Base-by-base conservation (phyloP, 2,797 vertebrate species). In the Capromys pilorides region DNA sequence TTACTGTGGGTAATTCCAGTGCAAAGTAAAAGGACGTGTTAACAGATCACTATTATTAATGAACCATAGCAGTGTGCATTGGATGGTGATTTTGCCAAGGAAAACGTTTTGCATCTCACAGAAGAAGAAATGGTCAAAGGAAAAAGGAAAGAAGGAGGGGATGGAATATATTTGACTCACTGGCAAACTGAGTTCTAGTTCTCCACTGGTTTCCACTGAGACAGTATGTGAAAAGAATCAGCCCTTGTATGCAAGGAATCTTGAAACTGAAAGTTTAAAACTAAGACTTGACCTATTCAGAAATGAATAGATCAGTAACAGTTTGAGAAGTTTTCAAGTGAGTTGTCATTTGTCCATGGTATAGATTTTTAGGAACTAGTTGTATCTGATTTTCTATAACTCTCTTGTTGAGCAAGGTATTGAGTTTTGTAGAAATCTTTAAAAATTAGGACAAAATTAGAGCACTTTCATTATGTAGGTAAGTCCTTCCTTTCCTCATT, bases 381-480 rank as follows among this genome's bases (percentile, higher is more conserved):
- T 80, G 19, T 49, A 2, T 92, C 51, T 69, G 33, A 79, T 33
- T 79, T 61, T 83, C 62, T 41, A 6, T 81, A 79, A 19, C 21
- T 93, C n/a, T 78, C 12, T 18, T 39, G 10, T 83, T 21, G 4
- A 86, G n/a, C 1, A 86, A 31, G 54, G 26, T 51, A 64, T 61
- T 90, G 45, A 41, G 31, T 91, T 90, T 87, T 96, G 86, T n/a
- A 71, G 28, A 77, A 73, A 77, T 88, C 51, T 57, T 59, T 18
- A 19, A 79, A 67, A 79, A 51, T 88, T 51, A 81, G 28, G 7
- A n/a, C n/a, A 96, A 88, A 91, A 79, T 85, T 31, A 95, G 28
- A 31, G 2, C 92, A 66, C 31, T 89, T 85, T 54, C 21, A 41
- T 59, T 79, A 67, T 84, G 0, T 49, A 75, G 26, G 14, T 45